Percentiles rank a stretch among this genome's conserved stretches.
Evolutionary conservation across 2,888 invertebrate species (phyloP).

Genomic region (Noctua janthe): DNA sequence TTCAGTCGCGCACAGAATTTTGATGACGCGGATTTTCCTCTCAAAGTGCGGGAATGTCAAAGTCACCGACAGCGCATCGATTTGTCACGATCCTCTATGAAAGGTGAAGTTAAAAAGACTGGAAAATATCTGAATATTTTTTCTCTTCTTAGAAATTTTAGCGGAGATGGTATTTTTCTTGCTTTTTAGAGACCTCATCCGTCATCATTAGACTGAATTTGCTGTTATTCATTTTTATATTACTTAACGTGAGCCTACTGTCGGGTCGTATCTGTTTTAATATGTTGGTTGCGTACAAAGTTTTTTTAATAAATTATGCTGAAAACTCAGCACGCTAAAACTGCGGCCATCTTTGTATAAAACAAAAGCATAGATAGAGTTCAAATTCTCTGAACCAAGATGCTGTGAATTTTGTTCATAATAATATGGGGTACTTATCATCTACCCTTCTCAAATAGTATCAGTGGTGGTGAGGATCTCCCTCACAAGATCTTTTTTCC

Average conservation of each 20-base stretch:
- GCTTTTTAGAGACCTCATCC: slow-evolving; percentile 40
- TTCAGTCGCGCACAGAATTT: slow-evolving; percentile 42
- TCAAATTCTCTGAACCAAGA: background rate
- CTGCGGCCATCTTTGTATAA: background rate
- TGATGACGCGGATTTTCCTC: slow-evolving; percentile 49
- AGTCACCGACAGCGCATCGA: slow-evolving; percentile 54
- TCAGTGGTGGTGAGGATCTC: background rate
- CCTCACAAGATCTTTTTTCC: background rate
- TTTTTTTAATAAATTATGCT: slow-evolving; percentile 1
- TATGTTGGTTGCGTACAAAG: slow-evolving; percentile 5
- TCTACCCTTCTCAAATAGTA: background rate
- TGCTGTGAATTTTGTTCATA: background rate
- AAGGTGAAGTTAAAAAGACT: slow-evolving; percentile 58
- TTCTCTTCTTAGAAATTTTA: slow-evolving; percentile 28
- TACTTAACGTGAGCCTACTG: slow-evolving; percentile 6
- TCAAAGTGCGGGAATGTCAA: slow-evolving; percentile 38
- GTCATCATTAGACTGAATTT: slow-evolving; percentile 57
- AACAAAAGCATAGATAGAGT: background rate
- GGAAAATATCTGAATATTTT: slow-evolving; percentile 55
- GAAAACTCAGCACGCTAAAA: background rate
- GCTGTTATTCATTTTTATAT: slow-evolving; percentile 43
- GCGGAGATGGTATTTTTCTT: slow-evolving; percentile 13
- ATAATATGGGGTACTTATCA: background rate
- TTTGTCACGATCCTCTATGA: slow-evolving; percentile 56
- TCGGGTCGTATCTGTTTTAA: slow-evolving; percentile 8